phyloP scores from a whole-genome alignment of 2,797 vertebrate genomes.

The Pagetopsis macropterus region DNA sequence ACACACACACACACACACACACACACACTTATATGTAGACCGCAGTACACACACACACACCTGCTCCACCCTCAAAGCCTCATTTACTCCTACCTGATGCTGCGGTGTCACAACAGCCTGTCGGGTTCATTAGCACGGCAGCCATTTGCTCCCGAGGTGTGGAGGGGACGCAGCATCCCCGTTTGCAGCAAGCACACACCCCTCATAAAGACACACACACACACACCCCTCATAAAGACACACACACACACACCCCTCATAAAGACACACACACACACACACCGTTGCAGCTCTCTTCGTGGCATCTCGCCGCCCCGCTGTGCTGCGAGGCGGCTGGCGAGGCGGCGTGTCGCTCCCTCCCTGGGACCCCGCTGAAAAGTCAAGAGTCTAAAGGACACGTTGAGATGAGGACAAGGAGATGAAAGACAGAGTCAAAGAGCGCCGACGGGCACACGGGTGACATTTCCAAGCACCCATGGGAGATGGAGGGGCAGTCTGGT shows the following conservation, averaged over 20 bases:
- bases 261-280: constrained; percentile 19
- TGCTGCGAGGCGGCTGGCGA: constrained; percentile 57
- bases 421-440: constrained; percentile 74
- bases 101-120: constrained; percentile 83
- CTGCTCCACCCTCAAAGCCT: constrained; percentile 81
- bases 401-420: constrained; percentile 78
- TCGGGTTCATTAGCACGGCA: constrained; percentile 84
- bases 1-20: constrained; percentile 35
- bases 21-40: constrained; percentile 12
- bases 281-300: constrained; percentile 42
- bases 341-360: constrained; percentile 75
- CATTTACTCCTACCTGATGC: constrained; percentile 85
- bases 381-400: constrained; percentile 80
- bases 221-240: constrained; percentile 21
- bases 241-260: constrained; percentile 32
- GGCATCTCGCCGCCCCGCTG: constrained; percentile 43
- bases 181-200: constrained; percentile 55
- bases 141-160: constrained; percentile 79
- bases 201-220: constrained; percentile 6
- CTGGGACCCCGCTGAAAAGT: constrained; percentile 73
- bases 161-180: constrained; percentile 59
- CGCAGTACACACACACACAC: constrained; percentile 70
- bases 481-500: constrained; percentile 50
- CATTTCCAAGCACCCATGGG: constrained; percentile 73
- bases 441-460: constrained; percentile 70